Conservation (phyloP, 2,113 vertebrate species). For the Syngnathus scovelli region DNA sequence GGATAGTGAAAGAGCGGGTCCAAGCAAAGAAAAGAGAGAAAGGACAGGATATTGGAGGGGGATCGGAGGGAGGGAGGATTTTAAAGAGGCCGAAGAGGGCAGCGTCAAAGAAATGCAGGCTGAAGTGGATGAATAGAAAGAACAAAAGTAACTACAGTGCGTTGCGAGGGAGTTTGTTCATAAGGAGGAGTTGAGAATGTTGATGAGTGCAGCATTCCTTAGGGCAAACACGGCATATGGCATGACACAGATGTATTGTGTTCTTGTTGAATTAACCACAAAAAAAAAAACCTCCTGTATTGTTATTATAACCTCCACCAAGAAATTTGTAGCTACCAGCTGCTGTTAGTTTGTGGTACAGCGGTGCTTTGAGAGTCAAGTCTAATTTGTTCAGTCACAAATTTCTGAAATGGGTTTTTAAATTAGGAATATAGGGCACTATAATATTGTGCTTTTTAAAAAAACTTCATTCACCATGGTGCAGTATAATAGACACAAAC, state of each 20-base stretch:
- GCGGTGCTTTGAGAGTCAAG: not conserved
- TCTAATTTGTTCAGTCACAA: too few species aligned
- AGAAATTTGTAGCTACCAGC: not conserved
- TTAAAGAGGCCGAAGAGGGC: conserved; percentile 57
- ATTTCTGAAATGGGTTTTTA: too few species aligned
- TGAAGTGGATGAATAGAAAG: conserved; percentile 27
- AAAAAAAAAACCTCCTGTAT: conserved; percentile 12
- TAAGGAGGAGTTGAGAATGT: conserved; percentile 14
- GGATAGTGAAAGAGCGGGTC: conserved; percentile 44
- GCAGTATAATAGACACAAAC: too few species aligned
- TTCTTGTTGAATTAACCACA: conserved; percentile 14
- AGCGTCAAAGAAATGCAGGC: conserved; percentile 36
- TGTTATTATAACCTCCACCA: not conserved
- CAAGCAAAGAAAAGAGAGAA: conserved; percentile 52
- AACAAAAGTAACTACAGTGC: conserved; percentile 48
- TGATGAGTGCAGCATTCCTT: conserved; percentile 38
- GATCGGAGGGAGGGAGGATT: conserved; percentile 21
- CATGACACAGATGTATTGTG: conserved; percentile 26
- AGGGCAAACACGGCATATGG: conserved; percentile 26
- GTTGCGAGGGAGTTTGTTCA: conserved; percentile 19
- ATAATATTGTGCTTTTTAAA: too few species aligned
- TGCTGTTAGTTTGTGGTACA: not conserved
- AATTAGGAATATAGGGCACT: too few species aligned
- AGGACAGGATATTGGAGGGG: conserved; percentile 59
- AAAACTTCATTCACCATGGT: too few species aligned